Evolutionary conservation across 2,113 vertebrate species (phyloP), one percentile per base, ranked within the genome.

Genomic region (Triplophysa siluroides): DNA sequence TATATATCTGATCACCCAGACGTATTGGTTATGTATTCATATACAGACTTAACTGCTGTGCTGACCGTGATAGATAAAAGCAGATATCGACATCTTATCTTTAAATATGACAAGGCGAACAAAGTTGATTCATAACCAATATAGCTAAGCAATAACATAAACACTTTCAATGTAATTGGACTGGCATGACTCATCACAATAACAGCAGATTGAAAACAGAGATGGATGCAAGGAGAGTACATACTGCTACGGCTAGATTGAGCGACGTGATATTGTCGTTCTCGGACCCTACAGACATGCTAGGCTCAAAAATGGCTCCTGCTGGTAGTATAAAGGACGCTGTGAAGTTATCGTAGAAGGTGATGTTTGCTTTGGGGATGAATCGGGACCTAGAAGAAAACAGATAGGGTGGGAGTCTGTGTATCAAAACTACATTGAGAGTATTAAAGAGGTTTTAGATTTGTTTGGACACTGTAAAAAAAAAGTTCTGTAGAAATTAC

Each of bases 241-340:
- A 93, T 92, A 99, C 98, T 63, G 86, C 96, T 77, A 98, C 93
- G 73, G 90, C 95, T 24, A 99, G 90, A 81, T 99, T 98, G 78
- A 98, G 90, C 7, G 92, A 64, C 0, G 93, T 97, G 86, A 96
- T 3, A 0, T 0, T 81, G 79, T 99, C 97, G 0, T 95, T 76
- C 86, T 99, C 97, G 16, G 92, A 0, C 45, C 98, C 98, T 71
- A 92, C 47, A 0, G 97, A 98, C 89, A 95, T 77, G 4, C 86
- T 67, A 0, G 92, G 95, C 58, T 94, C 93, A 83, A 99, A 99
- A 63, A 78, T 84, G 83, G 95, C 96, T 2, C 73, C 72, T 0
- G 84, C 76, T 6, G 96, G 96, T 83, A 96, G 86, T 33, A 91
- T 2, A 74, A 93, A 99, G 71, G 94, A 93, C 68, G 91, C 90